phyloP scores from a whole-genome alignment of 2,888 invertebrate genomes.

The Sericinus montela region DNA sequence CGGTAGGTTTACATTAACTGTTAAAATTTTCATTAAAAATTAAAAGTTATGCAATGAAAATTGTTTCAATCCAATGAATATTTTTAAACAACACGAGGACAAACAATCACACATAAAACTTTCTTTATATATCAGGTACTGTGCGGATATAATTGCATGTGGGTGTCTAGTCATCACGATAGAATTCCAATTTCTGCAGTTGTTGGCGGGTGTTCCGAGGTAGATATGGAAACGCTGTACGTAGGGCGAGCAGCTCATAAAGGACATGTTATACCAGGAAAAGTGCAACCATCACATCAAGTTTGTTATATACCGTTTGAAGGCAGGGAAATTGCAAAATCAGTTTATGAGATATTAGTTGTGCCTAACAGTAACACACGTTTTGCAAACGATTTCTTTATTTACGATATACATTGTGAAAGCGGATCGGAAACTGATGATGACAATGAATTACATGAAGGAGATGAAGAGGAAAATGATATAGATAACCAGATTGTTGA shows the following conservation, averaged over 20 bases:
- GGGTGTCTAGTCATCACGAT: constrained; percentile 78
- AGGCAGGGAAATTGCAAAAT: constrained; percentile 35
- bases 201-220: constrained; percentile 79
- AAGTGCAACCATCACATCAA: constrained; percentile 83
- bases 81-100: no score
- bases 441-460: neutral
- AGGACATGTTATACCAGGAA: constrained; percentile 88
- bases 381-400: constrained; percentile 3
- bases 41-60: no score
- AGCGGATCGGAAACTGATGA: constrained; percentile 9
- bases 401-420: constrained; percentile 9
- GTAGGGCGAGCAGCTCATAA: constrained; percentile 84
- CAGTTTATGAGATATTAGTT: constrained; percentile 44
- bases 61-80: no score
- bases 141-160: constrained; percentile 54
- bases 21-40: no score
- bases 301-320: constrained; percentile 84
- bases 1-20: no score
- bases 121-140: constrained; percentile 55
- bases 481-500: no score
- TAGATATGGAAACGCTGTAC: constrained; percentile 70
- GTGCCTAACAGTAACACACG: constrained; percentile 29
- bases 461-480: no score
- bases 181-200: constrained; percentile 84
- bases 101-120: neutral